Evolutionary conservation across 1,140 invertebrate species (phyloP).

Genomic region (Ips typographus): DNA sequence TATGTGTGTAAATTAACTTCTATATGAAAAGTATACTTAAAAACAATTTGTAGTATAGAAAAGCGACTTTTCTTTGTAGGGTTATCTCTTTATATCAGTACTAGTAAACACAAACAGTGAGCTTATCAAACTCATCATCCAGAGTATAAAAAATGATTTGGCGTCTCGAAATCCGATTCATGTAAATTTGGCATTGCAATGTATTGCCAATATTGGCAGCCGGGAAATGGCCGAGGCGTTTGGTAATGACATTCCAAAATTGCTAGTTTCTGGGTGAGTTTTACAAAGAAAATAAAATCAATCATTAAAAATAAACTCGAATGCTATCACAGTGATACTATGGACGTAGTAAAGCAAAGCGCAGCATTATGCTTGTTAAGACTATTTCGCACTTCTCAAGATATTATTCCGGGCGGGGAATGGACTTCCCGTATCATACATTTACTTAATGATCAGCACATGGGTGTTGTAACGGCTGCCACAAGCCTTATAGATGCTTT

Average conservation of each 20-base stretch:
- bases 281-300: no score
- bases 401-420: constrained; percentile 96
- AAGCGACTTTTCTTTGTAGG: constrained; percentile 60
- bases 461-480: constrained; percentile 98
- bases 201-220: constrained; percentile 99
- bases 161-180: constrained; percentile 96
- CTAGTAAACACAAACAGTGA: constrained; percentile 99
- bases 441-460: constrained; percentile 97
- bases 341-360: constrained; percentile 99
- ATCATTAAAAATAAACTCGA: background rate
- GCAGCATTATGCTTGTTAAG: constrained; percentile 95
- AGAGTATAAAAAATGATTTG: constrained; percentile 99
- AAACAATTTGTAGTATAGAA: background rate
- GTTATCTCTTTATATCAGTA: constrained; percentile 99
- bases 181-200: constrained; percentile 98
- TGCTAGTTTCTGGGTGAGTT: constrained; percentile 91
- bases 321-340: constrained; percentile 79
- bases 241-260: constrained; percentile 95
- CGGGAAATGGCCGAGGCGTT: constrained; percentile 99
- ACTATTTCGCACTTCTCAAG: constrained; percentile 87
- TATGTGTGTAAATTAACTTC: no score
- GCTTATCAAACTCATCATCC: constrained; percentile 98
- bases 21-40: no score
- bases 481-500: constrained; percentile 97
- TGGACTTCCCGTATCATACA: constrained; percentile 99